Base-by-base conservation (phyloP, 2,797 vertebrate genomes). In the Onychomys leucogaster region DNA sequence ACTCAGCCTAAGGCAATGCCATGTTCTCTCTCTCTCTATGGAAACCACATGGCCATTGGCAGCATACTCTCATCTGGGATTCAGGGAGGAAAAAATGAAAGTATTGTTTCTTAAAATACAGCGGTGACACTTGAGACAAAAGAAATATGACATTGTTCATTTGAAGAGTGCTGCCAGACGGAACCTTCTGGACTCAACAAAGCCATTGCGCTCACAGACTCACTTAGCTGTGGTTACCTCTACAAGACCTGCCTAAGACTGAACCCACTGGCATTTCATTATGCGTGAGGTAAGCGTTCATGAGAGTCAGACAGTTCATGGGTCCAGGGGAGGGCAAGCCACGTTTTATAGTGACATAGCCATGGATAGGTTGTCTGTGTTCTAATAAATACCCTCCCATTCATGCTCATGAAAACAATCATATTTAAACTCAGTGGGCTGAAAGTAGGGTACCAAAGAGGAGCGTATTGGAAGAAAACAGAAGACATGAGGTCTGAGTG, bases 1-100 rank as follows among this genome's bases (percentile, higher is more conserved):
- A 29, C 41, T 23, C 7, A 73, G 63, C 63, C 55, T 37, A 52
- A 49, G 0, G 55, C 32, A 10, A 78, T 57, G 75, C 87, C 46
- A 1, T 37, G 91, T 87, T 73, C 92, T 89, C 78, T 73, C 92
- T 89, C 78, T 69, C 27, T 59, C 2, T 87, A 71, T 90, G 73
- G 92, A 93, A 97, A 82, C 91, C 94, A 95, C 95, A 71, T n/a
- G 67, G 90, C 2, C n/a, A 8, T 21, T 89, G 88, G 90, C 92
- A 85, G 32, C 32, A 46, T 27, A 17, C 27, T 10, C 57, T n/a
- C 37, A 3, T 89, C 23, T 23, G 37, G 49, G n/a, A 76, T 57
- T 59, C 93, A 92, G n/a, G 14, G 43, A 65, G 13, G 77, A 49
- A 43, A 94, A 32, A 27, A 59, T 9, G 37, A 52, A 78, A 84